A percentile compares a stretch with the other conserved stretches of the same genome.
Conservation (phyloP, 2,888 invertebrate species). For the Eudasyphora cyanicolor region DNA sequence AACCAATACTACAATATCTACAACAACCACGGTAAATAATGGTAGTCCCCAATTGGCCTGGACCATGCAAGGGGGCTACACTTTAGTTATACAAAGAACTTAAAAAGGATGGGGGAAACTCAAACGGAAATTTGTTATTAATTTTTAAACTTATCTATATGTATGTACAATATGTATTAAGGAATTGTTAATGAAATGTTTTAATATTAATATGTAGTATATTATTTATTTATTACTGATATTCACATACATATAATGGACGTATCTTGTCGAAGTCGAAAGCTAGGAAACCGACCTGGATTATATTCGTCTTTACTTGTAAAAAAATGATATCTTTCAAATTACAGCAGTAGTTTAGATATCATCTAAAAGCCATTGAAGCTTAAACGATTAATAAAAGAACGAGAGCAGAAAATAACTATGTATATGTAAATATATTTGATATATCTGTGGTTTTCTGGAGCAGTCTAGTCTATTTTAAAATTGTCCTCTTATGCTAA, state of each 20-base stretch:
- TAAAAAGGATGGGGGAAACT: constrained; percentile 6
- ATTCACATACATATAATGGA: neutral
- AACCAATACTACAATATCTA: constrained; percentile 65
- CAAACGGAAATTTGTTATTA: constrained; percentile 9
- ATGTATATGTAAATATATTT: too few species aligned
- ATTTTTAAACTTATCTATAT: neutral
- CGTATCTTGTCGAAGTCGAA: neutral
- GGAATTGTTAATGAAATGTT: constrained; percentile 27
- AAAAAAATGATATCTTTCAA: too few species aligned
- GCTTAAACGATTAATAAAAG: too few species aligned
- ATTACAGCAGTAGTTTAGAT: too few species aligned
- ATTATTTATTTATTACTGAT: neutral
- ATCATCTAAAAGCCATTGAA: neutral
- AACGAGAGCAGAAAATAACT: too few species aligned
- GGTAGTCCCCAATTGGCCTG: constrained; percentile 70
- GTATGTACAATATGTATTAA: constrained; percentile 18
- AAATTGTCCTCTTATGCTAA: too few species aligned
- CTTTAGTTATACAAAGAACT: constrained; percentile 63
- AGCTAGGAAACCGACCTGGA: neutral
- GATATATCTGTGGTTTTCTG: too few species aligned
- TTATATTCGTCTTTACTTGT: too few species aligned
- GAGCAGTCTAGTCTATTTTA: too few species aligned
- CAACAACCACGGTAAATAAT: constrained; percentile 61
- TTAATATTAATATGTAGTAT: constrained; percentile 38
- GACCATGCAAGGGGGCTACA: constrained; percentile 64